A percentile compares a stretch with the other conserved stretches of the same genome.
phyloP scores from a whole-genome alignment of 2,113 vertebrate species.

The Erinaceus europaeus region DNA sequence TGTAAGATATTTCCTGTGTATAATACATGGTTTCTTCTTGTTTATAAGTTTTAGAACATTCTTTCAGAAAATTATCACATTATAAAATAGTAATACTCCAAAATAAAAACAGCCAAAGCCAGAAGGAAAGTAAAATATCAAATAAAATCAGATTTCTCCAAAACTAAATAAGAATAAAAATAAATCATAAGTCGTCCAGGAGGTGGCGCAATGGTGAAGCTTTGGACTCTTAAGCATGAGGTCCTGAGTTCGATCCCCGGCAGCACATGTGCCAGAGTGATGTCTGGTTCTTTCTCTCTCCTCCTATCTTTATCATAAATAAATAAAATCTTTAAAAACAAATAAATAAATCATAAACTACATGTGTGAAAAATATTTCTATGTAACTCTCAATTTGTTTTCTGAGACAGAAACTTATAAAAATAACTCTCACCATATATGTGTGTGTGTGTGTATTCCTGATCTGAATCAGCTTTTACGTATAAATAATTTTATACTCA shows the following conservation, averaged over 20 bases:
- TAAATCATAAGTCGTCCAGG: background rate
- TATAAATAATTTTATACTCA: background rate
- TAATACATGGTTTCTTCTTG: background rate
- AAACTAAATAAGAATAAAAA: background rate
- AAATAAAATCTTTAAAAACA: too few species aligned
- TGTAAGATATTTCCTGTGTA: background rate
- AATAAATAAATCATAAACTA: too few species aligned
- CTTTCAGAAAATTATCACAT: background rate
- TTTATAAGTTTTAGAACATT: background rate
- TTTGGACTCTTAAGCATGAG: too few species aligned
- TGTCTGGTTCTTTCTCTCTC: too few species aligned
- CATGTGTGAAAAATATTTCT: background rate
- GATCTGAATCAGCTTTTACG: background rate
- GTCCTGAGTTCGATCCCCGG: too few species aligned
- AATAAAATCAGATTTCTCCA: background rate
- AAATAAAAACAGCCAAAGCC: too few species aligned
- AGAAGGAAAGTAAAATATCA: too few species aligned
- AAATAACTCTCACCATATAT: background rate
- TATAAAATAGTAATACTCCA: background rate
- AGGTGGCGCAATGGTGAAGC: too few species aligned
- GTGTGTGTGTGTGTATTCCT: background rate
- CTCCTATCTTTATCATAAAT: too few species aligned
- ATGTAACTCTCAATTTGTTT: background rate
- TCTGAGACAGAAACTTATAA: background rate
- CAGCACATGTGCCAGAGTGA: too few species aligned